Conservation (phyloP, 2,888 invertebrate genomes). For the Lasiommata megera region DNA sequence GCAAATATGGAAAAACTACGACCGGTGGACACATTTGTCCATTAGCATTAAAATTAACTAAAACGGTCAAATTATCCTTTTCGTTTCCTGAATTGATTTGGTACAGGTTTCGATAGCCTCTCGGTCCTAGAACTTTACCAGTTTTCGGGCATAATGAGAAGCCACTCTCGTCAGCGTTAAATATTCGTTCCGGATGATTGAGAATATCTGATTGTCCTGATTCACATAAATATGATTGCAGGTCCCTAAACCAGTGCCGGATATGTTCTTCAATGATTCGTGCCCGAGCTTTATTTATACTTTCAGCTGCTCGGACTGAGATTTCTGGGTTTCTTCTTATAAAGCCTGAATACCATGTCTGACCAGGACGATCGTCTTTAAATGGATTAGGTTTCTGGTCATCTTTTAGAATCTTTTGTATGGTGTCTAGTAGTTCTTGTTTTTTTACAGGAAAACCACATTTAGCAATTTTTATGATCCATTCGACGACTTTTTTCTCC, state of each 20-base stretch:
- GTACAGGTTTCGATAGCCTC: not conserved
- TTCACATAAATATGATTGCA: slow-evolving; percentile 35
- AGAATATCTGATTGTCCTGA: slow-evolving; percentile 33
- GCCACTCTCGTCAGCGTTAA: not conserved
- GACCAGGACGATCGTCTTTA: slow-evolving; percentile 33
- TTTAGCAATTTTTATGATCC: slow-evolving; percentile 39
- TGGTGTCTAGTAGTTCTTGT: slow-evolving; percentile 35
- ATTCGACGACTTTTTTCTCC: slow-evolving; percentile 41
- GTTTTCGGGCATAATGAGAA: not conserved
- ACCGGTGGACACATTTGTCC: not conserved
- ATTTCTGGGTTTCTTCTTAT: slow-evolving; percentile 32
- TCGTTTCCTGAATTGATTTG: not conserved
- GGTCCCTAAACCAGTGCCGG: slow-evolving; percentile 34
- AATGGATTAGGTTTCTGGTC: slow-evolving; percentile 16
- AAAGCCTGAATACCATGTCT: slow-evolving; percentile 39
- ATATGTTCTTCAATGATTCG: slow-evolving; percentile 34
- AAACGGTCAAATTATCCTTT: not conserved
- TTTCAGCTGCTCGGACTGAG: slow-evolving; percentile 32
- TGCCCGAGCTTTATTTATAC: slow-evolving; percentile 35
- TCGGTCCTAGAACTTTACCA: not conserved
- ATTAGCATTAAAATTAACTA: not conserved
- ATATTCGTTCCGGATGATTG: not conserved
- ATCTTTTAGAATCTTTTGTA: slow-evolving; percentile 37
- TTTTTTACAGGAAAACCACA: slow-evolving; percentile 45
- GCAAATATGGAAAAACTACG: not conserved